Base-by-base conservation (phyloP, 2,113 vertebrate genomes). In the Sceloporus tristichus region DNA sequence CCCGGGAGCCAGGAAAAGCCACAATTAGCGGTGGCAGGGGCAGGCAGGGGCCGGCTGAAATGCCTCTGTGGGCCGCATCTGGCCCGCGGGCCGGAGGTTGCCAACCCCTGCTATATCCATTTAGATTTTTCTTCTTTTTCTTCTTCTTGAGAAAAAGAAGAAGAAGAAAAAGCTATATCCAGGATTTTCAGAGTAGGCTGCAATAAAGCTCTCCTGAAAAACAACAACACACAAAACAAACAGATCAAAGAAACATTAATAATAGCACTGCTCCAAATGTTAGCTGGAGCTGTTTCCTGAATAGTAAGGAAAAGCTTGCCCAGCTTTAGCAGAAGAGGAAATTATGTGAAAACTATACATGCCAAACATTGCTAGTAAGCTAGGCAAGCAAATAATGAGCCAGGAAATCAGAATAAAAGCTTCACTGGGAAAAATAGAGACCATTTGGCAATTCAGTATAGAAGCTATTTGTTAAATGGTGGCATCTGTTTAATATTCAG, bases 401-500 rank as follows among this genome's bases (percentile, higher is more conserved):
- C 48, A 71, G 62, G 23, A 79, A 88, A 77, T 56, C 54, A 54
- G n/a, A 54, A 38, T 54, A 7, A 23, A 54, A 59, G 27, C 10
- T 66, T 27, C 3, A 25, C 29, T 56, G 53, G 48, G 42, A 77
- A 83, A 83, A 2, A 48, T 56, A n/a, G 14, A 75, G 73, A 9
- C 29, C 73, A 77, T 25, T 83, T 83, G 73, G 59, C n/a, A 66
- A 54, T 42, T 77, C 25, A 14, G 14, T 68, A 75, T 84, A 65
- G 88, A 80, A 70, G 27, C 68, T 56, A 70, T 85, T 88, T 90
- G 79, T 77, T 91, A 56, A 83, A 77, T 7, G 25, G 38, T 73
- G 19, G 86, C 66, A 85, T 68, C 78, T 87, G 59, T 85, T 84
- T 54, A 82, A 71, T 68, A 19, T 42, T 21, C 19, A 40, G 70